Evolutionary conservation across 2,113 vertebrate genomes (phyloP), one percentile per base, ranked within the genome.

Genomic region (Seriola quinqueradiata): DNA sequence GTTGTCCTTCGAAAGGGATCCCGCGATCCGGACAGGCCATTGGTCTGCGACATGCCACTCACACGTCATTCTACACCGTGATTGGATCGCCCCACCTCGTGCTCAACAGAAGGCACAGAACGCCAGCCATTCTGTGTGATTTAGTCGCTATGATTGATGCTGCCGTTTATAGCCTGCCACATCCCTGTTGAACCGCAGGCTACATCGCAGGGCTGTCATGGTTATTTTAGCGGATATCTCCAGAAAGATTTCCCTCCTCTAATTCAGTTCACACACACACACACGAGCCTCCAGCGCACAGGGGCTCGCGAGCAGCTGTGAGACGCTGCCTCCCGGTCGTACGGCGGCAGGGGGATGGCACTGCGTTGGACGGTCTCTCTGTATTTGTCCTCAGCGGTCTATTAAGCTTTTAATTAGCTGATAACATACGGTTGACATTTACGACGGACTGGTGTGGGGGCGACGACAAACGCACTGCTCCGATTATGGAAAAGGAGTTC

Each of bases 401-500:
- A 28, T 84, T 79, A 61, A 76, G 82, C 65, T 83, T 87, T 82
- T 81, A 91, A 94, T 92, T 85, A 88, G 88, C 86, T 16, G 78
- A 69, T 64, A 86, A 82, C 64, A 13, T 1, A 73, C 67, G 17
- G 21, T 82, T 83, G 77, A 80, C 74, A 23, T 74, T 78, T 67
- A 64, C 57, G 21, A 23, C 77, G 58, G 68, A n/a, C 63, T 16
- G 68, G 38, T 38, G 58, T 16, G 48, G 78, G 65, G 63, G 79
- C 67, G 67, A 81, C 79, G 21, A 58, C 60, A 4, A 25, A 42
- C 75, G 40, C 72, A 17, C 44, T 82, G 81, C 71, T 67, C 59
- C 73, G 78, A 83, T 83, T 79, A 95, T 94, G 94, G 92, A 83
- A 88, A 85, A 70, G 64, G 70, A 79, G 81, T 79, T 42, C 89